phyloP scores from a whole-genome alignment of 2,797 vertebrate species.

The Rhodeus uyekii region DNA sequence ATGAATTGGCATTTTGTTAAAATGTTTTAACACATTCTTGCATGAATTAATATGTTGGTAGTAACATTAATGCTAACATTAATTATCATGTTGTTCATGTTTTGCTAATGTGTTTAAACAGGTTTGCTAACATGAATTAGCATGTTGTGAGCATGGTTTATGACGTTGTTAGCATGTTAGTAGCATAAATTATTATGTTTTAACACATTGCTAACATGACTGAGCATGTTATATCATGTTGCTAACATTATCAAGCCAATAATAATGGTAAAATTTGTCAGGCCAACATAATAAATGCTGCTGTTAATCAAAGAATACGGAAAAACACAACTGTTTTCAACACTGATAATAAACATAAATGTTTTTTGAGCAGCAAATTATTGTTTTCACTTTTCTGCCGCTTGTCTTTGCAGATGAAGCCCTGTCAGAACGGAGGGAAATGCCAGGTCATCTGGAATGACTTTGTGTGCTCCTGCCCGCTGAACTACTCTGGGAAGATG shows the following conservation, averaged over 20 bases:
- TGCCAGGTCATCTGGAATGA: constrained; percentile 93
- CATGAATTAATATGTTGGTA: neutral
- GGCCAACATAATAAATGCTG: too few relatives aligned
- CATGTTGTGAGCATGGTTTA: too few relatives aligned
- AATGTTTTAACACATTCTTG: neutral
- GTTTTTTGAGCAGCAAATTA: neutral
- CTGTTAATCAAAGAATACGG: neutral
- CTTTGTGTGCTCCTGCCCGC: constrained; percentile 85
- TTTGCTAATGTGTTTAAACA: too few relatives aligned
- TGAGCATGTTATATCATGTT: too few relatives aligned
- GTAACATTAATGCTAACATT: too few relatives aligned
- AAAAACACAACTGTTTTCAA: neutral
- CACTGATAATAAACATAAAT: neutral
- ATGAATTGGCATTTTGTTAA: neutral
- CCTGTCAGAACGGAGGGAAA: constrained; percentile 86
- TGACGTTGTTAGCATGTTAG: too few relatives aligned
- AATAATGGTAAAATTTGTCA: neutral
- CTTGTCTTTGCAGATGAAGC: constrained; percentile 63
- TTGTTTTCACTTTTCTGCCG: too few relatives aligned
- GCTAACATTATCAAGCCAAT: neutral
- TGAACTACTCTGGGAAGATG: constrained; percentile 82
- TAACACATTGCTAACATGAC: too few relatives aligned
- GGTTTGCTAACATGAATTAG: too few relatives aligned
- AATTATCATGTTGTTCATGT: neutral
- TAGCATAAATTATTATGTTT: too few relatives aligned